Conservation (phyloP, 1,140 invertebrate genomes). For the Macrocentrus cingulum region DNA sequence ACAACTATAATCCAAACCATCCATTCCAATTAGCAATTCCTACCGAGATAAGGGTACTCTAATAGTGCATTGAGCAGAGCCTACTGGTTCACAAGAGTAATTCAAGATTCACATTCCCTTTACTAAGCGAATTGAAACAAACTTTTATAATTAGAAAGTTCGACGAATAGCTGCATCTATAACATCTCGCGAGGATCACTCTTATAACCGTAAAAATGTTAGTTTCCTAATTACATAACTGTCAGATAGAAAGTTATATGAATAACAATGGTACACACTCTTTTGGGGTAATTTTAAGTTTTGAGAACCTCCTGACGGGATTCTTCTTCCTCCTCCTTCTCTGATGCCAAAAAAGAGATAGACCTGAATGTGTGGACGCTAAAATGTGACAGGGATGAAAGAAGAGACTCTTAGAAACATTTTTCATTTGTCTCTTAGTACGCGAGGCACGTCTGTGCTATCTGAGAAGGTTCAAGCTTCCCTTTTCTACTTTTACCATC, state of each 20-base stretch:
- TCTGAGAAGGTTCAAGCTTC: conserved; percentile 24
- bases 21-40: not conserved
- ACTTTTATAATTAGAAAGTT: conserved; percentile 41
- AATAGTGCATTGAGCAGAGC: not conserved
- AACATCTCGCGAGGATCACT: not conserved
- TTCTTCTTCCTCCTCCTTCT: too few relatives aligned
- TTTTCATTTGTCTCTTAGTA: conserved; percentile 30
- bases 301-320: too few relatives aligned
- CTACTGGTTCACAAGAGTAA: not conserved
- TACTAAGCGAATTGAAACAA: conserved; percentile 33
- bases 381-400: conserved; percentile 20
- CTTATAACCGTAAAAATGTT: not conserved
- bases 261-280: too few relatives aligned
- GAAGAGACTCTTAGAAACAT: conserved; percentile 27
- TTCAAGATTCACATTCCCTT: conserved; percentile 28
- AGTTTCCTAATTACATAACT: not conserved
- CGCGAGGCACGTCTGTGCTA: conserved; percentile 29
- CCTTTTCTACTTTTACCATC: conserved; percentile 1
- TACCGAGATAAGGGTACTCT: not conserved
- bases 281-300: too few relatives aligned
- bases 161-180: not conserved
- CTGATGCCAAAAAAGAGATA: not conserved
- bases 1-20: too few relatives aligned
- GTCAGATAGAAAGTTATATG: not conserved
- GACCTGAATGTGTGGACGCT: conserved; percentile 21